These are phyloP conservation scores for Dascillus cervinus DNA, from an alignment of 2,888 invertebrate species.

Conservation along the genomic window DNA sequence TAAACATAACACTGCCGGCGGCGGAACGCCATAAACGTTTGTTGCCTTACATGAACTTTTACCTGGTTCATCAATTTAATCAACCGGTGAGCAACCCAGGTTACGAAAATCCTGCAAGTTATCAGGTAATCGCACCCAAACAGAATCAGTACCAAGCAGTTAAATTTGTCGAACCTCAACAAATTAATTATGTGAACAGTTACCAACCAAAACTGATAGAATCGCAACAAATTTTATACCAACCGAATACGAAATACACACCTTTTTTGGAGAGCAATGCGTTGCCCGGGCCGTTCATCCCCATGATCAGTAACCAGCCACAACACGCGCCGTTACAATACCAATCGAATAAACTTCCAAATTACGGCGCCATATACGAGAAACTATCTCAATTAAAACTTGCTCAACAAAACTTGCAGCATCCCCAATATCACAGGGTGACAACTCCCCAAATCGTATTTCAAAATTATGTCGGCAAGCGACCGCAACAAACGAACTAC, in stretches of 20 bases:
- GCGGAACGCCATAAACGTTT: conserved; percentile 67
- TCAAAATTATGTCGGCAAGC: conserved; percentile 10
- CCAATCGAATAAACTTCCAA: conserved; percentile 23
- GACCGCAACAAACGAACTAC: conserved; percentile 15
- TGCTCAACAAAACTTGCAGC: conserved; percentile 21
- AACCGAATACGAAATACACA: conserved; percentile 40
- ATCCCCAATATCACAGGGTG: conserved; percentile 6
- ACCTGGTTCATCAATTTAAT: conserved; percentile 50
- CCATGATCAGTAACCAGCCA: conserved; percentile 32
- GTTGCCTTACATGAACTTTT: conserved; percentile 78
- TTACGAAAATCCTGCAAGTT: conserved; percentile 33
- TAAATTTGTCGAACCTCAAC: conserved; percentile 18
- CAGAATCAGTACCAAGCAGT: conserved; percentile 3
- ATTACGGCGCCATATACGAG: conserved; percentile 38
- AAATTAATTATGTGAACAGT: conserved; percentile 7
- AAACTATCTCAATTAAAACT: conserved; percentile 37
- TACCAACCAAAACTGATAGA: background rate
- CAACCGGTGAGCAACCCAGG: conserved; percentile 24
- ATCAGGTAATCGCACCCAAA: conserved; percentile 31
- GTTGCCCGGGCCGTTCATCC: conserved; percentile 48
- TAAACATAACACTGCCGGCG: conserved; percentile 38
- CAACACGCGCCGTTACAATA: conserved; percentile 15
- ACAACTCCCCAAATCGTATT: conserved; percentile 8
- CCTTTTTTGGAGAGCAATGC: conserved; percentile 49
- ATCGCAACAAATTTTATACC: conserved; percentile 7